Base-by-base conservation (phyloP, 2,888 invertebrate genomes). In the Argyra leucocephala region DNA sequence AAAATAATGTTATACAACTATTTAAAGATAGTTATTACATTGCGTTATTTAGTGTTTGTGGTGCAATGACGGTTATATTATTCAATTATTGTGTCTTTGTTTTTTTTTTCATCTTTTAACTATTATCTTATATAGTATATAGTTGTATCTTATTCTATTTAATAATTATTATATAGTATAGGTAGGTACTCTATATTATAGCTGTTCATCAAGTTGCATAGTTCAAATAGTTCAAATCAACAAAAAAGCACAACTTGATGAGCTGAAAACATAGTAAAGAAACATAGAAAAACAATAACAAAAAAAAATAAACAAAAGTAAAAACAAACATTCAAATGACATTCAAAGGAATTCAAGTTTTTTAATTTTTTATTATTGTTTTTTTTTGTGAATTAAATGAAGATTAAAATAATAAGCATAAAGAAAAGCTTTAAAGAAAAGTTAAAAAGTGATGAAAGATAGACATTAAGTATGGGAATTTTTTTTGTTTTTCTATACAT, bases 221-320 rank as follows among this genome's bases (percentile, higher is more conserved):
- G 63, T 24, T 57, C 63, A 37, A 23, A 64, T 36, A 58, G 26
- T 26, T 59, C 64, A 21, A 23, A 64, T 59, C 60, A 24, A 37
- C n/a, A 22, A 31, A 64, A 37, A 26, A 24, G 15, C 31, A 23
- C 3, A 12, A 22, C 57, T 21, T 22, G 15, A 48, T 12, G 3
- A 37, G 12, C 37, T 6, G 31, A 18, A 48, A 48, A 48, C 48
- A 12, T 48, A 18, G 18, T 48, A n/a, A 15, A 18, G 48, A 5
- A 48, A 48, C 12, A 37, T 48, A 48, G n/a, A 48, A 48, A 48
- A 18, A 15, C 5, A 18, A 37, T 9, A 37, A 37, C 18, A 48
- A n/a, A 48, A 48, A n/a, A 6, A 48, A 48, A 48, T 7, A 31
- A 7, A 10, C 31, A 31, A 10, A 31, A 31, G 10, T 10, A 31